These are phyloP conservation scores for Prenolepis imparis DNA, from an alignment of 2,888 invertebrate species.

Conservation along the genomic window DNA sequence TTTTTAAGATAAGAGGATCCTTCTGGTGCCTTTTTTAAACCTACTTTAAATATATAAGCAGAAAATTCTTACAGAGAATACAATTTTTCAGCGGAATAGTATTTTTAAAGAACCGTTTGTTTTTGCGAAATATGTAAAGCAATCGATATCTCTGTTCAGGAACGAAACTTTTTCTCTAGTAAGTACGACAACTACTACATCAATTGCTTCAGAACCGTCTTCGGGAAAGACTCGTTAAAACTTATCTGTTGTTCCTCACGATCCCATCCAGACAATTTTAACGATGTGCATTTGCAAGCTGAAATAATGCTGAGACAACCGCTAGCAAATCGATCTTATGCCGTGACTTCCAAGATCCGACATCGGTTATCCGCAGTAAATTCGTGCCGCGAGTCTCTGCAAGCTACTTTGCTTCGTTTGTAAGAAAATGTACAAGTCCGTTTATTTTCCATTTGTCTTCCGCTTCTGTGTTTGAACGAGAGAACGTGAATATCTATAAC, in stretches of 20 bases:
- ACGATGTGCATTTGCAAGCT: slow-evolving; percentile 49
- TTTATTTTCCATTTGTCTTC: slow-evolving; percentile 15
- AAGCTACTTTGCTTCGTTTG: slow-evolving; percentile 79
- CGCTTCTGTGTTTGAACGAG: slow-evolving; percentile 24
- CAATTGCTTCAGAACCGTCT: neutral
- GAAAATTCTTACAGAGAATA: too few relatives aligned
- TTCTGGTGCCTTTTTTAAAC: too few relatives aligned
- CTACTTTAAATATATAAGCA: too few relatives aligned
- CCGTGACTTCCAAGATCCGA: slow-evolving; percentile 53
- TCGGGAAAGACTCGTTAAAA: slow-evolving; percentile 49
- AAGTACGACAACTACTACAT: neutral
- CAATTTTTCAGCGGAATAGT: neutral
- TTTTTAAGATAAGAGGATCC: too few relatives aligned
- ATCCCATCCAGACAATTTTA: slow-evolving; percentile 35
- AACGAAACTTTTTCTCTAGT: neutral
- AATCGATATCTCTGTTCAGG: neutral
- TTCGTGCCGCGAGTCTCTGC: slow-evolving; percentile 74
- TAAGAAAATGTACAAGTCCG: slow-evolving; percentile 19
- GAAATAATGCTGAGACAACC: slow-evolving; percentile 55
- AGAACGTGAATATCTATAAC: slow-evolving; percentile 70
- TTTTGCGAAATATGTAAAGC: neutral
- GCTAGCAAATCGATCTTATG: slow-evolving; percentile 36
- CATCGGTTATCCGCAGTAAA: slow-evolving; percentile 69
- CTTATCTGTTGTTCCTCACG: slow-evolving; percentile 42
- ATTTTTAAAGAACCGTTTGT: neutral